phyloP scores from a whole-genome alignment of 2,888 invertebrate species.

The Drosophila histrio region DNA sequence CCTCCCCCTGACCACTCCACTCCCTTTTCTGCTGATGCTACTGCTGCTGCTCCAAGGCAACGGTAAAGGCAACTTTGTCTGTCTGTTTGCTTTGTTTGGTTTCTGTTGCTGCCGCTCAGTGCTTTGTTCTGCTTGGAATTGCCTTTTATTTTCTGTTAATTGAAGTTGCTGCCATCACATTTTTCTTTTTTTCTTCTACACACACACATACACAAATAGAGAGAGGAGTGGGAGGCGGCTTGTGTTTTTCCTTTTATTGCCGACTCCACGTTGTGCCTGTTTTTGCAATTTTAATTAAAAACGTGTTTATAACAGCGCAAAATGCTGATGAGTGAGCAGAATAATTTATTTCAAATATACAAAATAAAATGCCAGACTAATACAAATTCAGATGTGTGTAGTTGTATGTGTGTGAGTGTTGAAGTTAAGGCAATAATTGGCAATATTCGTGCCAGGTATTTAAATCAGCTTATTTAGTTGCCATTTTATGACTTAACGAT shows the following conservation, averaged over 20 bases:
- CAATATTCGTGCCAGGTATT: slow-evolving; percentile 44
- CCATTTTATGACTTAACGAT: slow-evolving; percentile 14
- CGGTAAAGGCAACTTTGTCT: slow-evolving; percentile 49
- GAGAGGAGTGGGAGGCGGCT: neutral
- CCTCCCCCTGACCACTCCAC: neutral
- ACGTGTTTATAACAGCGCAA: slow-evolving; percentile 79
- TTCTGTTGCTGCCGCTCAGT: slow-evolving; percentile 44
- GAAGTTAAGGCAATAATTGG: slow-evolving; percentile 52
- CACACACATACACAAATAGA: slow-evolving; percentile 11
- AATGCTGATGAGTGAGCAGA: slow-evolving; percentile 76
- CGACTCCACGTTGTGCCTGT: slow-evolving; percentile 62
- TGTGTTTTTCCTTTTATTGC: slow-evolving; percentile 56
- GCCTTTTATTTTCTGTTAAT: slow-evolving; percentile 79
- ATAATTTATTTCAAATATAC: slow-evolving; percentile 74
- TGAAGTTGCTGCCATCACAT: slow-evolving; percentile 77
- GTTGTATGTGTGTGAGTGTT: neutral
- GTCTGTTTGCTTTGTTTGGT: slow-evolving; percentile 52
- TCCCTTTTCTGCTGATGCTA: neutral
- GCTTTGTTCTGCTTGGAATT: slow-evolving; percentile 73
- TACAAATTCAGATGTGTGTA: slow-evolving; percentile 10
- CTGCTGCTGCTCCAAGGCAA: slow-evolving; percentile 20
- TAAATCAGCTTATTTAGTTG: slow-evolving; percentile 39
- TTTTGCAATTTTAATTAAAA: slow-evolving; percentile 80
- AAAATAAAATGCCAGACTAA: slow-evolving; percentile 42
- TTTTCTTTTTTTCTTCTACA: slow-evolving; percentile 37